A percentile compares a stretch with the other conserved stretches of the same genome.
Evolutionary conservation across 2,888 invertebrate genomes (phyloP).

Genomic region (Aphidoletes aphidimyza): DNA sequence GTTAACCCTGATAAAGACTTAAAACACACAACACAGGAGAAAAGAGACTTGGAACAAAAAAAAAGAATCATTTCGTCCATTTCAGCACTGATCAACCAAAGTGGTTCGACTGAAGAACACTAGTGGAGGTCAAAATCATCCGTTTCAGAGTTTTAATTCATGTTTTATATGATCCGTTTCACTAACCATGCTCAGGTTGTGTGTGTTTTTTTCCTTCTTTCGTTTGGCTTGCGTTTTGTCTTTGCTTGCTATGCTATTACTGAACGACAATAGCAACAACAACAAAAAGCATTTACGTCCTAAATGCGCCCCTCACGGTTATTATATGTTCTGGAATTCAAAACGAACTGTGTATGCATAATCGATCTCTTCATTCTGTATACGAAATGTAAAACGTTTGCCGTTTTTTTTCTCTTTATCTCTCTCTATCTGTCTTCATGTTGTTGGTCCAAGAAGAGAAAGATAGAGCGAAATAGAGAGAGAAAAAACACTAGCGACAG

Average conservation of each 20-base stretch:
- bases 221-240: background rate
- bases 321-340: background rate
- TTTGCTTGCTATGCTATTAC: background rate
- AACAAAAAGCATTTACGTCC: background rate
- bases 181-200: background rate
- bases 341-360: slow-evolving; percentile 11
- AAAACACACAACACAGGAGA: too few relatives aligned
- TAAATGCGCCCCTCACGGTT: background rate
- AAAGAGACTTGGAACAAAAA: too few relatives aligned
- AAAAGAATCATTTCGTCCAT: background rate
- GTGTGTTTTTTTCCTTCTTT: too few relatives aligned
- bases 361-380: slow-evolving; percentile 34
- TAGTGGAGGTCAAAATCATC: slow-evolving; percentile 5
- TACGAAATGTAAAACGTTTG: too few relatives aligned
- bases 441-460: background rate
- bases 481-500: background rate
- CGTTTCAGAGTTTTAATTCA: background rate
- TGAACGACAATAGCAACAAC: background rate
- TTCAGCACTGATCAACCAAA: background rate
- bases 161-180: slow-evolving; percentile 26
- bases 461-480: background rate
- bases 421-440: too few relatives aligned
- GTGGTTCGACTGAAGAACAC: background rate
- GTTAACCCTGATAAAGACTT: too few relatives aligned
- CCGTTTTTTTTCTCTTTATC: background rate